Evolutionary conservation across 2,113 vertebrate genomes (phyloP).

Genomic region (Penelope pileata): DNA sequence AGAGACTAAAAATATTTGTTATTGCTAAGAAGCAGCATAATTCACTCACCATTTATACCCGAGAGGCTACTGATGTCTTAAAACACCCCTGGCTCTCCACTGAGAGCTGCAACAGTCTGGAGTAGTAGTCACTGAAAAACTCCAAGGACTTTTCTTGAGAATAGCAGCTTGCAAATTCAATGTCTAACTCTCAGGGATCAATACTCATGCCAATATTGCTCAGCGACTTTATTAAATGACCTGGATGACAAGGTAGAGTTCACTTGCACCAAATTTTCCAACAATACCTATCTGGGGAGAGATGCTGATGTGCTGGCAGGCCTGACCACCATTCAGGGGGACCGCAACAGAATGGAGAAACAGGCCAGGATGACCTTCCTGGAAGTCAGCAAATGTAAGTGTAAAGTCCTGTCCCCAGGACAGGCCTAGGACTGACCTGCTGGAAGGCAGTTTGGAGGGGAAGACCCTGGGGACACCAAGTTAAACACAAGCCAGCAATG

Average conservation of each 20-base stretch:
- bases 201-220: not conserved
- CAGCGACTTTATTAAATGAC: not conserved
- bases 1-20: not conserved
- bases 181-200: not conserved
- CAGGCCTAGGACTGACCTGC: not conserved
- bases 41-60: not conserved
- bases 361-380: not conserved
- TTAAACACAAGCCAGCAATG: not conserved
- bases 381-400: not conserved
- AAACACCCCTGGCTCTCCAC: not conserved
- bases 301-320: not conserved
- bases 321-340: not conserved
- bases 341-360: not conserved
- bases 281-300: not conserved
- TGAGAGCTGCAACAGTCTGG: accelerated
- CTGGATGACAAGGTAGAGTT: not conserved
- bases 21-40: not conserved
- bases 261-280: not conserved
- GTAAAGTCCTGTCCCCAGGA: not conserved
- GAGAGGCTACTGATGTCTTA: not conserved
- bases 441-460: not conserved
- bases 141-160: not conserved
- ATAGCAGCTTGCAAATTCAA: not conserved
- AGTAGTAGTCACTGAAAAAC: not conserved
- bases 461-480: not conserved